Evolutionary conservation across 2,113 vertebrate genomes (phyloP).

Genomic region (Podocnemis expansa): DNA sequence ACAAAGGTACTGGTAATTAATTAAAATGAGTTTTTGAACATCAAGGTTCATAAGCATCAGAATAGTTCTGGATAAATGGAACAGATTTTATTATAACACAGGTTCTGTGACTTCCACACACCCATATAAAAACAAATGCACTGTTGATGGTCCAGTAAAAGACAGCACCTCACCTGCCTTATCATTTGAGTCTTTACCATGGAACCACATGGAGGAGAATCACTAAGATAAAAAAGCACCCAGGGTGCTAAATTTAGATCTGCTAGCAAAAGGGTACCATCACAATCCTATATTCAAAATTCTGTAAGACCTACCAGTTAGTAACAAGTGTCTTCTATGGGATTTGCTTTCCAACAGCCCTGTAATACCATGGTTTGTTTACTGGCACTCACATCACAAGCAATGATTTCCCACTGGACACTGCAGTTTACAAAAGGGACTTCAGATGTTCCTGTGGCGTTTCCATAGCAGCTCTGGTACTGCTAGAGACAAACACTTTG

Average conservation of each 20-base stretch:
- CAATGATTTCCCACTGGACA: accelerated
- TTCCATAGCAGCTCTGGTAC: not conserved
- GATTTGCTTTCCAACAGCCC: not conserved
- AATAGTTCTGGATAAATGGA: not conserved
- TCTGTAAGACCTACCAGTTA: accelerated
- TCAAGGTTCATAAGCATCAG: not conserved
- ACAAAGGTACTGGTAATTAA: not conserved
- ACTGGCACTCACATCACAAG: not conserved
- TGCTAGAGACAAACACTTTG: not conserved
- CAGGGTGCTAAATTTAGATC: not conserved
- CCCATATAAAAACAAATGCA: not conserved
- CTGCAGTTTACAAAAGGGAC: not conserved
- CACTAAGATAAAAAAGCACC: not conserved
- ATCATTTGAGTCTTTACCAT: not conserved
- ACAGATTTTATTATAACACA: not conserved
- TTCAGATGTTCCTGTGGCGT: no score
- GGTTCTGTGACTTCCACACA: not conserved
- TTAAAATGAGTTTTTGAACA: not conserved
- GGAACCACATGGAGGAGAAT: not conserved
- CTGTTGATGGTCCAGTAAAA: not conserved
- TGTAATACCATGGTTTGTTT: accelerated
- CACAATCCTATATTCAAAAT: not conserved
- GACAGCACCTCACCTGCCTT: no score
- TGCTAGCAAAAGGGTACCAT: not conserved
- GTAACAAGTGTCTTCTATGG: accelerated